Evolutionary conservation across 2,888 invertebrate species (phyloP).

Genomic region (Microctonus brassicae): DNA sequence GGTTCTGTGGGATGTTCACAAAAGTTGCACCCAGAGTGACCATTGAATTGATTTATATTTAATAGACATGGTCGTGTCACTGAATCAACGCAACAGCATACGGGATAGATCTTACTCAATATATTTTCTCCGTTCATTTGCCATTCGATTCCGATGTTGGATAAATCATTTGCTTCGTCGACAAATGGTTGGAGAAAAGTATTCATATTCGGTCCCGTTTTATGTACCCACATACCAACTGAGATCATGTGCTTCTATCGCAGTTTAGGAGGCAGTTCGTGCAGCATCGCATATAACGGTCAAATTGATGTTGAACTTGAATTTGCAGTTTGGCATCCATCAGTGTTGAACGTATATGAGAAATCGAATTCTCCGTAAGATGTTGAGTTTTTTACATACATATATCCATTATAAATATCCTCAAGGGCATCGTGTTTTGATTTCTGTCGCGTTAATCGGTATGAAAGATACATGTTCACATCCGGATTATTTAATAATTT

Average conservation of each 20-base stretch:
- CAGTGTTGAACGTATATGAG: conserved; percentile 29
- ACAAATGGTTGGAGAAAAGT: conserved; percentile 31
- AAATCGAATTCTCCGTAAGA: not conserved
- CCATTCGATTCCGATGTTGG: conserved; percentile 26
- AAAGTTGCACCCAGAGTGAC: conserved; percentile 38
- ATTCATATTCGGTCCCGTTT: conserved; percentile 26
- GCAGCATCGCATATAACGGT: conserved; percentile 30
- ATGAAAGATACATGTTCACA: not conserved
- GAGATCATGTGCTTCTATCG: conserved; percentile 26
- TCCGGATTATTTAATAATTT: not conserved
- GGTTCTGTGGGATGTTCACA: conserved; percentile 32
- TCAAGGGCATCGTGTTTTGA: not conserved
- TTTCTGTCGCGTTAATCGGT: not conserved
- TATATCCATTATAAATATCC: conserved; percentile 13
- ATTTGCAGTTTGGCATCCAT: conserved; percentile 25
- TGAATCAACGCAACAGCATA: conserved; percentile 36
- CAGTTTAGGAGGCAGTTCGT: conserved; percentile 31
- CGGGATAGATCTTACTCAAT: conserved; percentile 20
- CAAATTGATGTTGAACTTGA: conserved; percentile 20
- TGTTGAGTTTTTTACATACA: not conserved
- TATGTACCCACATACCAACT: conserved; percentile 34
- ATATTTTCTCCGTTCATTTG: conserved; percentile 10
- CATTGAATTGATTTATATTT: conserved; percentile 43
- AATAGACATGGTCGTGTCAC: conserved; percentile 32
- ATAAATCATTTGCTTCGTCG: conserved; percentile 26